Conservation (phyloP, 2,797 vertebrate species). For the Merluccius polli region DNA sequence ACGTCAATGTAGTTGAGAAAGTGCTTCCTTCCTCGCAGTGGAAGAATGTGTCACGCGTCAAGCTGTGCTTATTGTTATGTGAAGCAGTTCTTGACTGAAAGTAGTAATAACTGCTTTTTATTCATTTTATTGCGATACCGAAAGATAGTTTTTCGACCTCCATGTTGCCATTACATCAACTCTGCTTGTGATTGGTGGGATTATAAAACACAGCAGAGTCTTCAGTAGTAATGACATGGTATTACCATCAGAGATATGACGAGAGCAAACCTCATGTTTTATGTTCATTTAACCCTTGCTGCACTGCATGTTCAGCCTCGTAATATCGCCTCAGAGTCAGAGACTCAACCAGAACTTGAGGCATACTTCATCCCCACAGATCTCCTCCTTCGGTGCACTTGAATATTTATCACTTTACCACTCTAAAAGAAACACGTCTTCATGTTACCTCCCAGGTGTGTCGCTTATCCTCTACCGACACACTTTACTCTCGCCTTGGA, state of each 20-base stretch:
- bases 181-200: neutral
- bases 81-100: neutral
- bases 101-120: neutral
- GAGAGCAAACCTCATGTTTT: neutral
- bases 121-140: neutral
- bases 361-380: neutral
- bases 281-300: neutral
- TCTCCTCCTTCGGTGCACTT: conserved; percentile 5
- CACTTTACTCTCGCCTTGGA: conserved; percentile 14
- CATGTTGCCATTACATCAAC: neutral
- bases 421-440: neutral
- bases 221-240: neutral
- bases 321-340: neutral
- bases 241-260: neutral
- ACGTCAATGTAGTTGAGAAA: neutral
- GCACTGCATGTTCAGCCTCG: neutral
- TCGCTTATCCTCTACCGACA: neutral
- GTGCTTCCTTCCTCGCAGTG: neutral
- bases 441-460: neutral
- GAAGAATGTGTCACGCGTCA: neutral
- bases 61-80: neutral
- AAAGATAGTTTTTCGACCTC: neutral
- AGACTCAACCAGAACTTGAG: no score
- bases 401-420: neutral
- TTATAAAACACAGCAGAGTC: neutral